phyloP scores from a whole-genome alignment of 2,113 vertebrate species.

The Oostethus manadensis region DNA sequence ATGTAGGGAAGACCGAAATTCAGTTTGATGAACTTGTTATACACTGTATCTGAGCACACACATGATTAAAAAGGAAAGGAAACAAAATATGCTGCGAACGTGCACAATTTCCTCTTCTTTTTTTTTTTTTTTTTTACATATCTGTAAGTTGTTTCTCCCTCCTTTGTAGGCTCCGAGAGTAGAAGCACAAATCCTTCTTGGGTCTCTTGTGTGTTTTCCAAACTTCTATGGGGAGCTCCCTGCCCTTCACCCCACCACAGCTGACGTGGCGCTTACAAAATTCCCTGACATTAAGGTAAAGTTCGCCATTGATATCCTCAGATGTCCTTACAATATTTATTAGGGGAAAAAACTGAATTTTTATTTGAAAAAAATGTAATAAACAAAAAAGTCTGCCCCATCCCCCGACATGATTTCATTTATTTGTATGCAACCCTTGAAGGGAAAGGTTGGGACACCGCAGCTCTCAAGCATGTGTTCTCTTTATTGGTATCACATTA shows the following conservation, averaged over 20 bases:
- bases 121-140: neutral
- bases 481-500: neutral
- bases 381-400: no score
- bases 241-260: conserved; percentile 88
- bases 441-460: neutral
- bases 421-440: neutral
- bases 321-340: no score
- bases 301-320: neutral
- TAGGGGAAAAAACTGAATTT: neutral
- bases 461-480: neutral
- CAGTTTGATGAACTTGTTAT: neutral
- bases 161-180: conserved; percentile 86
- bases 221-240: conserved; percentile 92
- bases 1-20: conserved; percentile 68
- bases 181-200: conserved; percentile 94
- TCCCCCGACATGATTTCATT: neutral
- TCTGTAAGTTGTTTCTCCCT: neutral
- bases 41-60: no score
- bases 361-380: no score
- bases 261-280: conserved; percentile 86
- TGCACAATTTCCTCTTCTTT: neutral
- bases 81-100: no score
- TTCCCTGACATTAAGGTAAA: conserved; percentile 86
- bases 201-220: conserved; percentile 95
- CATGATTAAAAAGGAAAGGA: no score